These are phyloP conservation scores for Myotis planiceps DNA, from an alignment of 2,797 vertebrate genomes.

Conservation along the genomic window DNA sequence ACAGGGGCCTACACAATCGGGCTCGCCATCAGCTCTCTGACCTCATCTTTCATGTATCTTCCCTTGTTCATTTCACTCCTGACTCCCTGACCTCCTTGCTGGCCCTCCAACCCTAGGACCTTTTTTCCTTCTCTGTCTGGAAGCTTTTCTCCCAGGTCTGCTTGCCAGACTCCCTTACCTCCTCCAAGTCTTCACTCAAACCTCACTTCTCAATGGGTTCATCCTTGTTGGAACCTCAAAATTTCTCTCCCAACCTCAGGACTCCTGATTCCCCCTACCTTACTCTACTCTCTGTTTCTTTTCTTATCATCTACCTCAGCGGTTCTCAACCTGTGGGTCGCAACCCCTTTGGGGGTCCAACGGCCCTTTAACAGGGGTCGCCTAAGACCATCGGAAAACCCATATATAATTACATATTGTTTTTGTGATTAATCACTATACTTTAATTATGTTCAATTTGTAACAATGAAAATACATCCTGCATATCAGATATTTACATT, in stretches of 20 bases:
- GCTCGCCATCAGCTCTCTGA: neutral
- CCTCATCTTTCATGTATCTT: neutral
- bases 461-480: too few relatives aligned
- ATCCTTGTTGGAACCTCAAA: neutral
- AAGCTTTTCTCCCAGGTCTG: neutral
- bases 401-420: too few relatives aligned
- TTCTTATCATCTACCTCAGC: neutral
- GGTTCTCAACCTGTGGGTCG: too few relatives aligned
- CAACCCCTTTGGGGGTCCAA: too few relatives aligned
- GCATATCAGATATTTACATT: too few relatives aligned
- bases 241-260: neutral
- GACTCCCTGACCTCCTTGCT: neutral
- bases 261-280: neutral
- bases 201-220: neutral
- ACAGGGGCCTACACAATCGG: fast-evolving
- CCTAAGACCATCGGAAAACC: too few relatives aligned
- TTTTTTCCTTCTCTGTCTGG: neutral
- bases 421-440: too few relatives aligned
- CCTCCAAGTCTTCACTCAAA: neutral
- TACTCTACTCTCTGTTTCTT: neutral
- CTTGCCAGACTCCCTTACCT: neutral
- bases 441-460: too few relatives aligned
- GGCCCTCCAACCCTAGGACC: neutral
- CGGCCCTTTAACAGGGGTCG: too few relatives aligned
- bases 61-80: neutral